Conservation (phyloP, 2,113 vertebrate genomes). For the Prunella fulvescens region DNA sequence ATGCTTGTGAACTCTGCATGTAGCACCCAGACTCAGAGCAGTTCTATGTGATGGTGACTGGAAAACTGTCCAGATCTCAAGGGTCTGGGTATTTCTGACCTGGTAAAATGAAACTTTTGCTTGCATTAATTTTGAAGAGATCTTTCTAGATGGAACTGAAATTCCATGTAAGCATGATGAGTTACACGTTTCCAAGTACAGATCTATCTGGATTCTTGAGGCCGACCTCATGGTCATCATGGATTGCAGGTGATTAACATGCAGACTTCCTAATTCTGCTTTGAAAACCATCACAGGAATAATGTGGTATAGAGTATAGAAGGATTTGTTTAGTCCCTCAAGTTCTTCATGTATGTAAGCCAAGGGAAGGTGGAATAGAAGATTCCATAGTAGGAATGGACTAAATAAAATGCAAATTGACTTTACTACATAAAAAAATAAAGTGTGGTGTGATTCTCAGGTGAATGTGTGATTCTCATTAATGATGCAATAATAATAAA, state of each 20-base stretch:
- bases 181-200: not conserved
- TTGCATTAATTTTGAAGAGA: not conserved
- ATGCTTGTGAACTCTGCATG: not conserved
- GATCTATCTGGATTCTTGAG: constrained; percentile 45
- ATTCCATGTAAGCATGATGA: not conserved
- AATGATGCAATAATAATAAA: not conserved
- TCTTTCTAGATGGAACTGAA: not conserved
- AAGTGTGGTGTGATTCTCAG: not conserved
- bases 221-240: not conserved
- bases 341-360: not conserved
- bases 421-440: not conserved
- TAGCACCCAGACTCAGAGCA: not conserved
- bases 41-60: not conserved
- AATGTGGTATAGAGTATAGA: not conserved
- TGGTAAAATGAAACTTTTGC: not conserved
- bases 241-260: constrained; percentile 49
- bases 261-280: constrained; percentile 52
- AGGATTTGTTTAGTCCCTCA: constrained; percentile 30
- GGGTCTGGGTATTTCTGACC: not conserved
- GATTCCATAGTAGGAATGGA: not conserved
- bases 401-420: not conserved
- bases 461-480: not conserved
- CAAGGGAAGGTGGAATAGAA: not conserved
- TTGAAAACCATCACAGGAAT: constrained; percentile 31
- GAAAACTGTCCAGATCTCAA: not conserved